phyloP scores from a whole-genome alignment of 2,113 vertebrate species.

The Ellobius talpinus region DNA sequence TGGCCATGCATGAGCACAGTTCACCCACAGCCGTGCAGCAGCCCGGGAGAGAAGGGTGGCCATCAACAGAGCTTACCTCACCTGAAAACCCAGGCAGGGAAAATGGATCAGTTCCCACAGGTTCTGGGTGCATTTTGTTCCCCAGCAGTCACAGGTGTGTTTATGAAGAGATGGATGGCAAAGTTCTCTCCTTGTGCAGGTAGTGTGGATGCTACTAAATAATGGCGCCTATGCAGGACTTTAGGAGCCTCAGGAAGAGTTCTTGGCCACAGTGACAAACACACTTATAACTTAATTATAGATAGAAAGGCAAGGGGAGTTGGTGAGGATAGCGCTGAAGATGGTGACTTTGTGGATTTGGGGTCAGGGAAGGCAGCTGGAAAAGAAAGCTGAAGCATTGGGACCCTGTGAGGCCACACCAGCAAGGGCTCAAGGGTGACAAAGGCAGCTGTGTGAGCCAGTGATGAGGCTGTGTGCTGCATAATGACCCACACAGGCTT shows the following conservation, averaged over 20 bases:
- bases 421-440: neutral
- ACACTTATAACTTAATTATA: neutral
- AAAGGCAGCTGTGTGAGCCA: neutral
- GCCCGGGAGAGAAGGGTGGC: neutral
- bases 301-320: neutral
- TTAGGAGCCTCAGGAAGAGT: neutral
- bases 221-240: neutral
- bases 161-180: neutral
- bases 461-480: neutral
- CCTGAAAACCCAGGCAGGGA: neutral
- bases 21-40: neutral
- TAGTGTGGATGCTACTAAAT: neutral
- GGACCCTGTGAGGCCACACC: fast-evolving
- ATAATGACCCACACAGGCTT: neutral
- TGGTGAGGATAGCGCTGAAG: neutral
- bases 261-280: neutral
- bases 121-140: neutral
- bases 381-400: neutral
- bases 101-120: neutral
- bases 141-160: neutral
- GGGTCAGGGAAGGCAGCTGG: neutral
- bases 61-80: neutral
- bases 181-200: neutral
- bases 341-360: fast-evolving
- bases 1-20: neutral